Evolutionary conservation across 2,113 vertebrate genomes (phyloP).

Genomic region (Taxidea taxus): DNA sequence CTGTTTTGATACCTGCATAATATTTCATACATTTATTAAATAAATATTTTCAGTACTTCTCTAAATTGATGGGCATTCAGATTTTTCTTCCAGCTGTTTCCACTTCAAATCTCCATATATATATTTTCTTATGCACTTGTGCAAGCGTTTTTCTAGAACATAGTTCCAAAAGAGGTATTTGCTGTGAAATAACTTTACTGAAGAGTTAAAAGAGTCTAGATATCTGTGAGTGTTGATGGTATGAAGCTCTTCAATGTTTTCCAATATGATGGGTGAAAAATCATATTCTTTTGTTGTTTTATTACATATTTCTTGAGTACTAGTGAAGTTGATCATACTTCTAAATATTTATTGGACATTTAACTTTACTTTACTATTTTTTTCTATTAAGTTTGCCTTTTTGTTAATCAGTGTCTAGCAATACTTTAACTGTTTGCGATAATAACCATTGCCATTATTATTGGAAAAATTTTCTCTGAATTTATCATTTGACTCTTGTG

Average conservation of each 20-base stretch:
- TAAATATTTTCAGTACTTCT: slow-evolving; percentile 15
- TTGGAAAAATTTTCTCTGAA: background rate
- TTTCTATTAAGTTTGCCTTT: background rate
- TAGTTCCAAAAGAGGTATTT: background rate
- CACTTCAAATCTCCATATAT: background rate
- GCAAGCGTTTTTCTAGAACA: background rate
- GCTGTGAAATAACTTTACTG: background rate
- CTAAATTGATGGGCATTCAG: background rate
- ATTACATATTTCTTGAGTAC: background rate
- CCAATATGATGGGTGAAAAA: background rate
- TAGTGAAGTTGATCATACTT: background rate
- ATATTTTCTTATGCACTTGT: background rate
- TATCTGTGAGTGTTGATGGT: background rate
- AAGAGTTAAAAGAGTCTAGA: background rate
- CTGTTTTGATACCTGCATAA: background rate
- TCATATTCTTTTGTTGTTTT: background rate
- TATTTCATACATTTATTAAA: background rate
- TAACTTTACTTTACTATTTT: background rate
- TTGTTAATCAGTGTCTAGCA: background rate
- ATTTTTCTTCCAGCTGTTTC: background rate
- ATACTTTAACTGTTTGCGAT: background rate
- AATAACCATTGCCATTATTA: background rate
- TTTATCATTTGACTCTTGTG: background rate
- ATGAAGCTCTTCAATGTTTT: background rate
- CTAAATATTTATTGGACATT: background rate